Evolutionary conservation across 2,888 invertebrate species (phyloP), one percentile per base, ranked within the genome.

Genomic region (Eristalis arbustorum): DNA sequence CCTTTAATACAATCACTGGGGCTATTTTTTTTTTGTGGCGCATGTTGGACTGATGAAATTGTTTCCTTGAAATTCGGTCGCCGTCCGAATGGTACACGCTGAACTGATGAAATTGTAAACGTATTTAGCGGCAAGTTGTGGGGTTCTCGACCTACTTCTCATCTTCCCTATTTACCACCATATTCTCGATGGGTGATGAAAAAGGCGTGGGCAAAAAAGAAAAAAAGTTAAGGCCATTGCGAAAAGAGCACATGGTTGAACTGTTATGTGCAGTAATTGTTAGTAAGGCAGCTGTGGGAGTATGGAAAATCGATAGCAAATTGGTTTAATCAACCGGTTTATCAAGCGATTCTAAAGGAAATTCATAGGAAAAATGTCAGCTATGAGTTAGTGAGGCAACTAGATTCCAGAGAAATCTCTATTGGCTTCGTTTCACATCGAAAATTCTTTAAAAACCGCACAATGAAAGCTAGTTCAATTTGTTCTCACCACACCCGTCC

Each of bases 291-390:
- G 56, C 18, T 37, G 3, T 37, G 59, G 31, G 25, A 42, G 56
- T 37, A 40, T 61, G 66, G 23, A 79, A 84, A 84, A 79, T 84
- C 84, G 62, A 84, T 84, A 84, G 59, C 64, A 73, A 74, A 78
- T 82, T 77, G 78, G 64, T 73, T 73, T 78, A 34, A 66, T 66
- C 74, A 68, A 69, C 81, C 71, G 66, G 73, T 68, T 73, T 73
- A n/a, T 40, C 14, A 1, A 42, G 34, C 37, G 23, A 66, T 71
- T 71, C 59, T 66, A n/a, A n/a, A n/a, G n/a, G n/a, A n/a, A n/a
- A n/a, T n/a, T n/a, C n/a, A n/a, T n/a, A 49, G 10, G 59, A 34
- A 66, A n/a, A 34, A 31, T 82, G 42, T 67, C 67, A 37, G 22
- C 25, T 34, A n/a, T 22, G 49, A 22, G 49, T 73, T 63, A 69